Evolutionary conservation across 1,140 invertebrate genomes (phyloP).

Genomic region (Coptotermes formosanus): DNA sequence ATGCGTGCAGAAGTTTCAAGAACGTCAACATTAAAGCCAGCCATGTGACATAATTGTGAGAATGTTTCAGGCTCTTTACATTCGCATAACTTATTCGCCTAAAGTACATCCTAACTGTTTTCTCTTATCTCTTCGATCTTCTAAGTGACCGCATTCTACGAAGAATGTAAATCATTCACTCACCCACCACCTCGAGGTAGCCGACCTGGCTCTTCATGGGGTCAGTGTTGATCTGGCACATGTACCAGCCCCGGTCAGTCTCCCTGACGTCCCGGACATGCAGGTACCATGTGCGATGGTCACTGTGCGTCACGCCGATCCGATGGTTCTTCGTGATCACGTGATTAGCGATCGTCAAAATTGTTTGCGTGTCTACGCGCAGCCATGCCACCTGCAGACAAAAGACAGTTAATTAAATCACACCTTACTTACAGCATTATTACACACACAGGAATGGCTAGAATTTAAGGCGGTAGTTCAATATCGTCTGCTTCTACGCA

Average conservation of each 20-base stretch:
- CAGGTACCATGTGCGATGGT: conserved; percentile 81
- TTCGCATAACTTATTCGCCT: too few relatives aligned
- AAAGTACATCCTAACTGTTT: too few relatives aligned
- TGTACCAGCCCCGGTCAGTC: conserved; percentile 82
- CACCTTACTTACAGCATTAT: neutral
- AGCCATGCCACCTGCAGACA: conserved; percentile 82
- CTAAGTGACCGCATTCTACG: too few relatives aligned
- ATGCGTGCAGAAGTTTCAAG: too few relatives aligned
- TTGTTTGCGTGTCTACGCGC: conserved; percentile 88
- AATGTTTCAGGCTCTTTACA: too few relatives aligned
- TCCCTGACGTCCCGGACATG: conserved; percentile 77
- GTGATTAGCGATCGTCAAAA: conserved; percentile 84
- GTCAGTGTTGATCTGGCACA: conserved; percentile 85
- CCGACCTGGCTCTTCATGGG: conserved; percentile 87
- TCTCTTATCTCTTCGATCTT: too few relatives aligned
- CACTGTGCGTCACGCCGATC: conserved; percentile 80
- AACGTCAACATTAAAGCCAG: too few relatives aligned
- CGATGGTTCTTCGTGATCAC: conserved; percentile 87
- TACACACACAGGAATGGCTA: too few relatives aligned
- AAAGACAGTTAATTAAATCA: conserved; percentile 19
- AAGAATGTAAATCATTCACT: conserved; percentile 45
- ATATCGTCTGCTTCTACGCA: too few relatives aligned
- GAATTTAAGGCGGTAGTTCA: too few relatives aligned
- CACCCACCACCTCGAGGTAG: conserved; percentile 83
- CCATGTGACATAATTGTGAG: too few relatives aligned